phyloP scores from a whole-genome alignment of 2,888 invertebrate species.

The Pegoplata infirma region DNA sequence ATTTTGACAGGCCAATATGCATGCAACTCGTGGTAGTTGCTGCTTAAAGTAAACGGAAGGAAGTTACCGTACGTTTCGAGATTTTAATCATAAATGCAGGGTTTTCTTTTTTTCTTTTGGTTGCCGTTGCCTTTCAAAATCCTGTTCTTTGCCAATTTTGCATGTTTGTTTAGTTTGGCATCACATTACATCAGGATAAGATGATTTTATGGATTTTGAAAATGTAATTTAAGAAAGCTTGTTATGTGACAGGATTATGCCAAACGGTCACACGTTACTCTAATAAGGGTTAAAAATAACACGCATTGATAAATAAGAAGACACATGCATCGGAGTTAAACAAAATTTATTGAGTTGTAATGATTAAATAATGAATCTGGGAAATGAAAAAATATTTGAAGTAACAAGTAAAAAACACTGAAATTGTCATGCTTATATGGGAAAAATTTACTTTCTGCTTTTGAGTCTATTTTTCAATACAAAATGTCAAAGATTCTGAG shows the following conservation, averaged over 20 bases:
- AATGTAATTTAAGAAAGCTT: conserved; percentile 66
- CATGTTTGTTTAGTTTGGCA: conserved; percentile 65
- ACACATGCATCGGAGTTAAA: conserved; percentile 38
- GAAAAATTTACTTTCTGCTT: too few species aligned
- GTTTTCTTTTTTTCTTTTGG: conserved; percentile 20
- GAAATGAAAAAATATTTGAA: too few species aligned
- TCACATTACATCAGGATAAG: conserved; percentile 74
- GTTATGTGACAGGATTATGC: conserved; percentile 64
- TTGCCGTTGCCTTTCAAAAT: not conserved
- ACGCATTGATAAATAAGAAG: too few species aligned
- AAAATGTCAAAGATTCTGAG: too few species aligned
- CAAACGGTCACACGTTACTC: conserved; percentile 66
- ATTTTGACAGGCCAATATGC: conserved; percentile 48
- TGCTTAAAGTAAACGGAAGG: conserved; percentile 45
- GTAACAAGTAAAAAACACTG: too few species aligned
- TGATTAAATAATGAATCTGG: conserved; percentile 51
- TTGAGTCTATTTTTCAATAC: too few species aligned
- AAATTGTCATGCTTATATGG: too few species aligned
- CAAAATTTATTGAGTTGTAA: conserved; percentile 47
- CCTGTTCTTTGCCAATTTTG: conserved; percentile 32
- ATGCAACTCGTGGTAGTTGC: conserved; percentile 47
- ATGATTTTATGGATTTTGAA: conserved; percentile 72
- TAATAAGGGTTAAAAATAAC: conserved; percentile 55
- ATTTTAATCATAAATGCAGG: conserved; percentile 70
- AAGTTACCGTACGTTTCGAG: conserved; percentile 68